phyloP scores from a whole-genome alignment of 2,797 vertebrate genomes.

The Mormyrops boulengeri region DNA sequence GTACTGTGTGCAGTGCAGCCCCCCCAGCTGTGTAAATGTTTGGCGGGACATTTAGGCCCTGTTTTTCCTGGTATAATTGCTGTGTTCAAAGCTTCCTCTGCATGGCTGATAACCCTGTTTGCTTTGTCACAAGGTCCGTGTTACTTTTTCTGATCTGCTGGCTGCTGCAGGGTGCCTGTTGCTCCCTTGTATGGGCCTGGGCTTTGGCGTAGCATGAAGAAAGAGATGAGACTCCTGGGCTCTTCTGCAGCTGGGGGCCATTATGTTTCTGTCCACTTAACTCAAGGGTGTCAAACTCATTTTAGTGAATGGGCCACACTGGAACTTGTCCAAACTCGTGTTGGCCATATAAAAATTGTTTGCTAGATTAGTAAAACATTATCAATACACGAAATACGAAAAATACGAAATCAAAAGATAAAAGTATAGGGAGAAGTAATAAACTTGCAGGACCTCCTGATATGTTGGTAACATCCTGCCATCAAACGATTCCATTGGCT shows the following conservation, averaged over 20 bases:
- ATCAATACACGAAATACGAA: no score
- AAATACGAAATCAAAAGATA: no score
- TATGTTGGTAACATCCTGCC: no score
- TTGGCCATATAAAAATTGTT: no score
- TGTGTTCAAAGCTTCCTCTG: neutral
- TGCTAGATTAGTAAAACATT: no score
- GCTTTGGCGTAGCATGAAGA: neutral
- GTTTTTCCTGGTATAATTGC: neutral
- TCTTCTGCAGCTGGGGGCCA: neutral
- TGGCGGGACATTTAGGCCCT: neutral
- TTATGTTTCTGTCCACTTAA: neutral
- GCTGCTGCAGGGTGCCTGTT: neutral
- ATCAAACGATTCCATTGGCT: no score
- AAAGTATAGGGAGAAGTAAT: no score
- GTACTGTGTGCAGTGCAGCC: neutral
- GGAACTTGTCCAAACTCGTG: no score
- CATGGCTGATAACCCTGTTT: slow-evolving; percentile 13
- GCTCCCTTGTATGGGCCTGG: neutral
- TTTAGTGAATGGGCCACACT: no score
- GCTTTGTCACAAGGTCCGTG: slow-evolving; percentile 5
- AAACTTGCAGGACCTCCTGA: no score
- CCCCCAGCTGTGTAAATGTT: neutral
- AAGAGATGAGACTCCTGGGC: neutral
- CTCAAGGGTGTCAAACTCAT: neutral
- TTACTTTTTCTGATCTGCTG: neutral